Conservation (phyloP, 1,140 invertebrate genomes). For the Bactericera cockerelli region DNA sequence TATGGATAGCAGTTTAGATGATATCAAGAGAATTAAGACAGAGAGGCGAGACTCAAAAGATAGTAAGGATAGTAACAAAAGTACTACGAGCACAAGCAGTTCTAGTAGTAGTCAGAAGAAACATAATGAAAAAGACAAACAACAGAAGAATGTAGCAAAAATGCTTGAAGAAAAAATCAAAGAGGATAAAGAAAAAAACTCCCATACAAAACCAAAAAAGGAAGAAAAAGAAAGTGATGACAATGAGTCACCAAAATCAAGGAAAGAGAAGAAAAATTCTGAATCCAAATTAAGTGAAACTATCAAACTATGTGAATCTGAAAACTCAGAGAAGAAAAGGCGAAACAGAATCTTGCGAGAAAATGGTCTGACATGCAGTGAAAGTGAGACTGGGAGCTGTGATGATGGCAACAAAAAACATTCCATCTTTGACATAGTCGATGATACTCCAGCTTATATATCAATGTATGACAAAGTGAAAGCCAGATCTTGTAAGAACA, state of each 20-base stretch:
- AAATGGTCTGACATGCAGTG: constrained; percentile 16
- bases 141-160: constrained; percentile 33
- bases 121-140: constrained; percentile 24
- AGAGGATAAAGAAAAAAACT: constrained; percentile 33
- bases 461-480: constrained; percentile 99
- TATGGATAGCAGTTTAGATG: constrained; percentile 43
- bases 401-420: constrained; percentile 58
- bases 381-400: constrained; percentile 24
- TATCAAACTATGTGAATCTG: constrained; percentile 32
- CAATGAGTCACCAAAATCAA: background rate
- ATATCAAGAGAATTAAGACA: constrained; percentile 49
- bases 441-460: constrained; percentile 78
- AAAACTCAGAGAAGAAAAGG: constrained; percentile 27
- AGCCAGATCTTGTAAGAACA: constrained; percentile 78
- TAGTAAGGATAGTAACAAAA: constrained; percentile 24
- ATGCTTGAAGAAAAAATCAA: constrained; percentile 37
- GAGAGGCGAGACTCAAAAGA: constrained; percentile 59
- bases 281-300: too few species aligned
- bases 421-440: constrained; percentile 82
- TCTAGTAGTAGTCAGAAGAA: constrained; percentile 19
- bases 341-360: constrained; percentile 11
- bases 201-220: constrained; percentile 19
- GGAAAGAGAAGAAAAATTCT: background rate
- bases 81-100: constrained; percentile 7
- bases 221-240: constrained; percentile 17